Evolutionary conservation across 2,888 invertebrate species (phyloP).

Genomic region (Ophion costatus): DNA sequence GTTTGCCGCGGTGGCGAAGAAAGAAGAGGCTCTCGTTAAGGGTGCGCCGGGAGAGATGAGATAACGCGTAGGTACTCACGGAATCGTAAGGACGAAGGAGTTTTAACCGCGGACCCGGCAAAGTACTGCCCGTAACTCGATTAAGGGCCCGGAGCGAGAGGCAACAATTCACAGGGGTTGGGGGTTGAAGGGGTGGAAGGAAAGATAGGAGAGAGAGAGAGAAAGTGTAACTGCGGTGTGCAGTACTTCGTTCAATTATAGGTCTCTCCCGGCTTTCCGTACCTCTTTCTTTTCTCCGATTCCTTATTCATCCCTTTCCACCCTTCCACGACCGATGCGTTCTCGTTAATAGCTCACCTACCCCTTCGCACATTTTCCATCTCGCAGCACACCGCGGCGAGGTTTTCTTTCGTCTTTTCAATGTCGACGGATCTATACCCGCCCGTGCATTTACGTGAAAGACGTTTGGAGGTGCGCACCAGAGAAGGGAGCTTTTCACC

Average conservation of each 20-base stretch:
- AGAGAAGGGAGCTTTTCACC: neutral
- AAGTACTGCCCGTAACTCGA: slow-evolving; percentile 63
- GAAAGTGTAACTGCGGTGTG: slow-evolving; percentile 68
- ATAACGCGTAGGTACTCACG: slow-evolving; percentile 15
- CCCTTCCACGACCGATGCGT: slow-evolving; percentile 16
- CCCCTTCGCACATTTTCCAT: slow-evolving; percentile 49
- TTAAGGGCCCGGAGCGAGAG: slow-evolving; percentile 57
- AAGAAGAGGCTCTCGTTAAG: slow-evolving; percentile 15
- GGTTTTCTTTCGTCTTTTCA: slow-evolving; percentile 33
- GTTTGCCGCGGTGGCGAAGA: slow-evolving; percentile 2
- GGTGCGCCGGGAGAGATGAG: slow-evolving; percentile 9
- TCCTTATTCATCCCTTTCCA: neutral
- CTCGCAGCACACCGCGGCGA: slow-evolving; percentile 41
- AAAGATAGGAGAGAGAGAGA: slow-evolving; percentile 41
- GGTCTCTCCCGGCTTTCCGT: slow-evolving; percentile 68
- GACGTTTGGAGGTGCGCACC: slow-evolving; percentile 1
- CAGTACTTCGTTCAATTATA: slow-evolving; percentile 77
- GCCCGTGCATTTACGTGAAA: neutral
- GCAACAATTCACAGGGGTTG: slow-evolving; percentile 23
- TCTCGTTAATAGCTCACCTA: slow-evolving; percentile 29
- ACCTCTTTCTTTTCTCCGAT: slow-evolving; percentile 19
- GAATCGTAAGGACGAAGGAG: slow-evolving; percentile 21
- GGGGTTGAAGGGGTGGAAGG: slow-evolving; percentile 9
- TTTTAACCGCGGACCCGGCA: slow-evolving; percentile 31
- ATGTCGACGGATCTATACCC: slow-evolving; percentile 7